Evolutionary conservation across 2,888 invertebrate genomes (phyloP).

Genomic region (Eristalis arbustorum): DNA sequence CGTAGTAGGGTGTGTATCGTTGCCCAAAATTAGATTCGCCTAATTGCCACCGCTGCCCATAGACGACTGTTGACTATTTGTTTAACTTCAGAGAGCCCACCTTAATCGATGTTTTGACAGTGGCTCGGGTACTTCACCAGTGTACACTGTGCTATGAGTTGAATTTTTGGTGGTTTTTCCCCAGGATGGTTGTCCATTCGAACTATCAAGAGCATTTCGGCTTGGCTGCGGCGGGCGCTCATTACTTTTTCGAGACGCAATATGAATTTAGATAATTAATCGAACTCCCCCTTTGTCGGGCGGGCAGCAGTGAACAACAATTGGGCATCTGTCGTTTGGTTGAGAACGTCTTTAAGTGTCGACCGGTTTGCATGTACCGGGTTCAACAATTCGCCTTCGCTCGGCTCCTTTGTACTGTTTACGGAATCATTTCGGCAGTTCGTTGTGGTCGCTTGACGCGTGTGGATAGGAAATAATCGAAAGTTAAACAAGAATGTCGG

Average conservation of each 20-base stretch:
- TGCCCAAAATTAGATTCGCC: too few relatives aligned
- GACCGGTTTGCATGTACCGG: not conserved
- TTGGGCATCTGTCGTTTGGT: not conserved
- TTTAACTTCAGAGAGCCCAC: not conserved
- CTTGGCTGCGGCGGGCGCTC: not conserved
- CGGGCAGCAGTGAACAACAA: not conserved
- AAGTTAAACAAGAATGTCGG: constrained; percentile 15
- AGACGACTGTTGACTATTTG: not conserved
- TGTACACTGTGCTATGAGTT: not conserved
- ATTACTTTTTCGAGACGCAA: not conserved
- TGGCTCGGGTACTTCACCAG: not conserved
- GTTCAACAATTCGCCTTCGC: not conserved
- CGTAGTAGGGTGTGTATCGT: not conserved
- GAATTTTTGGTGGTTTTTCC: not conserved
- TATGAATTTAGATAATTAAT: not conserved
- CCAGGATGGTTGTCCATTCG: not conserved
- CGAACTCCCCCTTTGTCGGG: not conserved
- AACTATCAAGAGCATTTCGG: not conserved
- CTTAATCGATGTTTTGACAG: not conserved
- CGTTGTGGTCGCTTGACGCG: not conserved
- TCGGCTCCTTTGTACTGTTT: not conserved
- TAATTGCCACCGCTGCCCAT: not conserved
- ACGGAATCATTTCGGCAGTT: constrained; percentile 9
- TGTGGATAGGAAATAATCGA: not conserved
- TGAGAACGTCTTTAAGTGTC: not conserved